Percentiles rank a stretch among this genome's conserved stretches.
Evolutionary conservation across 1,140 invertebrate genomes (phyloP).

Genomic region (Andrena cerasifolii): DNA sequence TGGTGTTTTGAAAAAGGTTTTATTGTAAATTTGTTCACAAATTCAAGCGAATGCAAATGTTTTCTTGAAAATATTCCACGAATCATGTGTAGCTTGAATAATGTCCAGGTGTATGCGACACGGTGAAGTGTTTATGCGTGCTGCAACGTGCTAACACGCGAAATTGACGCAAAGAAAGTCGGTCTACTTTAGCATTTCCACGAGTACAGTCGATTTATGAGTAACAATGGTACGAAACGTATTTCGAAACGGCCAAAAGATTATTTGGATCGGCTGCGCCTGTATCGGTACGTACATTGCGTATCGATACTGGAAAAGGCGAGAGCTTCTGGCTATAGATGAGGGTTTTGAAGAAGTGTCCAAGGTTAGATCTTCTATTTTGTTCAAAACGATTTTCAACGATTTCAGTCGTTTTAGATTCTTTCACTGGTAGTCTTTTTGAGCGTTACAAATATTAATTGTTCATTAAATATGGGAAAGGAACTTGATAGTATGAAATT

Average conservation of each 20-base stretch:
- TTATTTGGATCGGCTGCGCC: conserved; percentile 73
- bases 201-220: neutral
- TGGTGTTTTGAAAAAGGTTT: neutral
- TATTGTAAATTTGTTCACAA: conserved; percentile 1
- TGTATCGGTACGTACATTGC: conserved; percentile 79
- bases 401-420: neutral
- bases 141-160: conserved; percentile 31
- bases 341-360: conserved; percentile 81
- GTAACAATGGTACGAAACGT: conserved; percentile 59
- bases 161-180: conserved; percentile 11
- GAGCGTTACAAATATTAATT: too few relatives aligned
- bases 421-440: too few relatives aligned
- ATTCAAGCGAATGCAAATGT: conserved; percentile 13
- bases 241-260: conserved; percentile 58
- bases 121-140: conserved; percentile 12
- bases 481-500: neutral
- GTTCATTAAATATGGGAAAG: neutral
- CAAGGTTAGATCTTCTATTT: conserved; percentile 71
- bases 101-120: conserved; percentile 18
- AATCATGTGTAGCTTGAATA: conserved; percentile 8
- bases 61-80: neutral
- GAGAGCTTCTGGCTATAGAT: conserved; percentile 77
- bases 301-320: conserved; percentile 79
- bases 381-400: neutral
- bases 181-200: conserved; percentile 7